Base-by-base conservation (phyloP, 2,113 vertebrate species). In the Anguilla rostrata region DNA sequence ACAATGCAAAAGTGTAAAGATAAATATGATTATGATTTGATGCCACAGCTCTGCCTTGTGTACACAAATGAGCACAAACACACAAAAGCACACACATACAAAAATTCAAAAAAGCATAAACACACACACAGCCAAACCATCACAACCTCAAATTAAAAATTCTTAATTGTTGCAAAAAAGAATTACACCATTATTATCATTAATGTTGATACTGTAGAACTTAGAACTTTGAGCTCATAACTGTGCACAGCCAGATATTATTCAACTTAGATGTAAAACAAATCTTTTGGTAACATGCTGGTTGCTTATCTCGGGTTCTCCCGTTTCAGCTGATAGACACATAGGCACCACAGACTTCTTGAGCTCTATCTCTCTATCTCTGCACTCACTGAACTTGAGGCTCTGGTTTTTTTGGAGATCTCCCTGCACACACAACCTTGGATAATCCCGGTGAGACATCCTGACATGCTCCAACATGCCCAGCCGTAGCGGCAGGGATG, bases 351-450 rank as follows among this genome's bases (percentile, higher is more conserved):
- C n/a, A 34, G 71, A 34, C 26, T 75, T n/a, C 11, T 26, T 34
- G n/a, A n/a, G 26, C 26, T 34, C 34, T 75, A 75, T 75, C 71
- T 75, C 71, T 75, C n/a, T n/a, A 75, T 75, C 71, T 75, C n/a
- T 75, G 71, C 71, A 75, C 71, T 34, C 71, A 34, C 29, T 75
- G 71, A 75, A 75, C 71, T 75, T n/a, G 71, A 34, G 71, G 71
- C n/a, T n/a, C 71, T 11, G n/a, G n/a, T 75, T 75, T 75, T 75
- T 66, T 75, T 34, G 26, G 71, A n/a, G n/a, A 22, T 34, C 71
- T 75, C 71, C 71, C n/a, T 14, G 22, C 11, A 34, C 71, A 75
- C n/a, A 34, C 26, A 12, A 14, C n/a, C 9, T 0, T 8, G 71
- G 71, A 29, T 12, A 4, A 14, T 34, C n/a, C 71, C n/a, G 7